Evolutionary conservation across 1,140 invertebrate genomes (phyloP).

Genomic region (Drosophila subobscura): DNA sequence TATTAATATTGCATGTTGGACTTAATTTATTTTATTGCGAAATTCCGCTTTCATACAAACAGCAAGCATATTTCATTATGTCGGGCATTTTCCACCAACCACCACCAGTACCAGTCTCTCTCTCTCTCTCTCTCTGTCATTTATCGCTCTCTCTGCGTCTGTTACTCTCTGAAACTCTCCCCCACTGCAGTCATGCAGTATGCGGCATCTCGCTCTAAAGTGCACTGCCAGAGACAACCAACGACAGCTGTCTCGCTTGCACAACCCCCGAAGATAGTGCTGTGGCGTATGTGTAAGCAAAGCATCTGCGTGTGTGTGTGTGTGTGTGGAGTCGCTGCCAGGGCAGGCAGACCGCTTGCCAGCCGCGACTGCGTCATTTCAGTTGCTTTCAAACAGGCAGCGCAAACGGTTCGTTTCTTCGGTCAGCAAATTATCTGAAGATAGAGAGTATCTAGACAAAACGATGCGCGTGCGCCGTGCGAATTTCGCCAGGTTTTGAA

Average conservation of each 20-base stretch:
- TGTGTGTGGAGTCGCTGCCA: conserved; percentile 15
- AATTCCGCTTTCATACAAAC: neutral
- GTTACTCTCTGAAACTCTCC: conserved; percentile 1
- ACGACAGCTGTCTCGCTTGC: conserved; percentile 26
- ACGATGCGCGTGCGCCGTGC: conserved; percentile 68
- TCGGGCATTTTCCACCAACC: neutral
- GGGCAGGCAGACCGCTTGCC: conserved; percentile 13
- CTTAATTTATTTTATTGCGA: too few relatives aligned
- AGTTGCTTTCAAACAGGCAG: conserved; percentile 68
- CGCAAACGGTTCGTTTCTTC: conserved; percentile 62
- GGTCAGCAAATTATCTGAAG: conserved; percentile 19
- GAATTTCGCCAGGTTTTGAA: conserved; percentile 70
- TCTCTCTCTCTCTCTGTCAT: too few relatives aligned
- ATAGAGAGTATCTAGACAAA: conserved; percentile 10
- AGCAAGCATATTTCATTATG: too few relatives aligned
- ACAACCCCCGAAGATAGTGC: conserved; percentile 12
- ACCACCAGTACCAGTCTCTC: neutral
- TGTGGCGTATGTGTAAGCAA: conserved; percentile 6
- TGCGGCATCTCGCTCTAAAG: conserved; percentile 38
- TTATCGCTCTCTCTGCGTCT: conserved; percentile 11
- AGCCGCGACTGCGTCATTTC: conserved; percentile 53
- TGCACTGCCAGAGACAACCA: conserved; percentile 39
- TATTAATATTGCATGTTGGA: too few relatives aligned
- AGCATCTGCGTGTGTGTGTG: neutral
- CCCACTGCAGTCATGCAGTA: too few relatives aligned